Percentiles rank a stretch among this genome's conserved stretches.
These are phyloP conservation scores for Kuschelorhynchus macadamiae DNA, from an alignment of 2,888 invertebrate genomes.

Conservation along the genomic window DNA sequence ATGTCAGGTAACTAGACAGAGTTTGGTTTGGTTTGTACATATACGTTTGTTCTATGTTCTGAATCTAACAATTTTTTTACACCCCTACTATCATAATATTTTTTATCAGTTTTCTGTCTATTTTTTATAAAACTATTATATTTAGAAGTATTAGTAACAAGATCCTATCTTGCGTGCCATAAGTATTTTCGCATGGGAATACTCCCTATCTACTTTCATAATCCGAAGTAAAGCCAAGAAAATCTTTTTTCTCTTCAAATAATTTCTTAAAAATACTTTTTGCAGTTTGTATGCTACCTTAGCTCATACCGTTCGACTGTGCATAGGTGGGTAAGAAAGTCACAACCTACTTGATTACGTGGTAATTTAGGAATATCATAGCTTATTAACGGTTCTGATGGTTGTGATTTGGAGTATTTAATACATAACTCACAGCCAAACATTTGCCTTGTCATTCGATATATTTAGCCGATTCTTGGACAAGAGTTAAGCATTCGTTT, in stretches of 20 bases:
- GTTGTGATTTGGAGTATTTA: no score
- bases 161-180: slow-evolving; percentile 5
- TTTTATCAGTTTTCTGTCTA: no score
- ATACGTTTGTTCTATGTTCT: no score
- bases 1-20: no score
- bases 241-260: slow-evolving; percentile 1
- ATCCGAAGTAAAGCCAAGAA: not conserved
- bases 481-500: not conserved
- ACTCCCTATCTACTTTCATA: not conserved
- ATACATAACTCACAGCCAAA: not conserved
- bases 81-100: no score
- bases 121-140: not conserved
- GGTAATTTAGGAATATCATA: not conserved
- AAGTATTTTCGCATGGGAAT: not conserved
- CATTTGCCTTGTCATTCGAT: not conserved
- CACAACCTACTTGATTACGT: not conserved
- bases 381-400: not conserved
- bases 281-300: slow-evolving; percentile 24
- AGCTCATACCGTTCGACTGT: slow-evolving; percentile 43
- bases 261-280: slow-evolving; percentile 12
- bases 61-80: no score
- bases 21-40: no score
- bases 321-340: slow-evolving; percentile 39
- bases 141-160: not conserved
- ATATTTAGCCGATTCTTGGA: not conserved